Conservation (phyloP, 1,140 invertebrate genomes). For the Popillia japonica region DNA sequence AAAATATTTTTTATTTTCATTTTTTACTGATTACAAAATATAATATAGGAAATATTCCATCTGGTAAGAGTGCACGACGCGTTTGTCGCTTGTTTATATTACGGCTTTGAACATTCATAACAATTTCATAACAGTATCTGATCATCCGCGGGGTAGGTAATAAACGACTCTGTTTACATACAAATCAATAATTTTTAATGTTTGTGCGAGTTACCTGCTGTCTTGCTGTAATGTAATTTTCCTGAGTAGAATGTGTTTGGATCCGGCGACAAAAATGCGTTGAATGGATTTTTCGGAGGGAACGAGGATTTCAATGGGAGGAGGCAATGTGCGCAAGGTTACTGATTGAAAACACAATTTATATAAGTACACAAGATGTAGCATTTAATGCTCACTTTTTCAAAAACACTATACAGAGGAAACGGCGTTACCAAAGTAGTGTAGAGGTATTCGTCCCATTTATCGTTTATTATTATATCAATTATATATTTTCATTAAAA, state of each 20-base stretch:
- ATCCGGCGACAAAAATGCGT: constrained; percentile 33
- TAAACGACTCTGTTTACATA: too few species aligned
- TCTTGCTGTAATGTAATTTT: constrained; percentile 12
- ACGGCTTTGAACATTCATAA: too few species aligned
- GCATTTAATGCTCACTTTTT: constrained; percentile 72
- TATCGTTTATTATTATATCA: constrained; percentile 54
- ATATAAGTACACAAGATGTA: constrained; percentile 69
- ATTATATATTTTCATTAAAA: constrained; percentile 60
- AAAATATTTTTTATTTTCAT: too few species aligned
- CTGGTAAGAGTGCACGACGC: too few species aligned
- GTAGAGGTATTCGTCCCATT: constrained; percentile 59
- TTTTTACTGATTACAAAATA: too few species aligned
- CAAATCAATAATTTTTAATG: too few species aligned
- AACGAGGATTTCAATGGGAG: constrained; percentile 52
- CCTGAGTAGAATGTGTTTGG: constrained; percentile 19
- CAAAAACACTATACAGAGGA: constrained; percentile 72
- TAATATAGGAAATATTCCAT: too few species aligned
- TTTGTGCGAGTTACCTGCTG: too few species aligned
- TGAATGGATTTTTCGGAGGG: constrained; percentile 33
- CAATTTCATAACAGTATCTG: too few species aligned
- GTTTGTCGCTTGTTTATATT: too few species aligned
- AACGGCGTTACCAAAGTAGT: constrained; percentile 61
- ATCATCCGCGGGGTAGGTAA: too few species aligned
- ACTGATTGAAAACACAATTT: constrained; percentile 62
- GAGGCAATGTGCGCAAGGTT: constrained; percentile 44